Percentiles rank a stretch among this genome's conserved stretches.
Evolutionary conservation across 92 coral and sea anemone genomes (phyloP).

Genomic region (Siderastrea radians): DNA sequence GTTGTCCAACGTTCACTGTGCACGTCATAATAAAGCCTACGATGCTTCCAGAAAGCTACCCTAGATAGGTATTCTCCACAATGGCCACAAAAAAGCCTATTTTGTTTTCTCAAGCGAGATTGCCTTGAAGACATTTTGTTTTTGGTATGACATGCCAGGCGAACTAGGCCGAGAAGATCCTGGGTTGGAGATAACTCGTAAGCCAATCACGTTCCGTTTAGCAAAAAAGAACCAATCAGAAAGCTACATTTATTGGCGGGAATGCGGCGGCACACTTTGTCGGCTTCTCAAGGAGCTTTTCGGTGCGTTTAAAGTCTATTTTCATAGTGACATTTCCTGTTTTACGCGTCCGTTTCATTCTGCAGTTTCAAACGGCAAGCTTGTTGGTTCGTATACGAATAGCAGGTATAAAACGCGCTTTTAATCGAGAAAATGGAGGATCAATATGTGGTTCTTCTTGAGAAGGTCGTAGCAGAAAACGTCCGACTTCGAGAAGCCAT

Average conservation of each 20-base stretch:
- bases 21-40: slow-evolving; percentile 12
- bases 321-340: not conserved
- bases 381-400: slow-evolving; percentile 3
- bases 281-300: not conserved
- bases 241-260: slow-evolving; percentile 16
- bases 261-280: slow-evolving; percentile 2
- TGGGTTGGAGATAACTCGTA: slow-evolving; percentile 12
- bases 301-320: too few species aligned
- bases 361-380: not conserved
- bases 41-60: slow-evolving; percentile 61
- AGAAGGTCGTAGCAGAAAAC: slow-evolving; percentile 42
- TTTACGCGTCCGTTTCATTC: not conserved
- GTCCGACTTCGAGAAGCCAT: slow-evolving; percentile 12
- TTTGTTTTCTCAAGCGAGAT: slow-evolving; percentile 44
- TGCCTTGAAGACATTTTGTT: slow-evolving; percentile 32
- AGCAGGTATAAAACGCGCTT: not conserved
- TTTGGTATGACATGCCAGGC: not conserved
- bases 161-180: not conserved
- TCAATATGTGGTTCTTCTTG: slow-evolving; percentile 41
- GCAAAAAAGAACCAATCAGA: slow-evolving; percentile 25
- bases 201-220: slow-evolving; percentile 7
- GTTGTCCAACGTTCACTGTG: too few species aligned
- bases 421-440: slow-evolving; percentile 26
- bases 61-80: slow-evolving; percentile 52
- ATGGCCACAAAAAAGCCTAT: slow-evolving; percentile 54